A percentile compares a stretch with the other conserved stretches of the same genome.
phyloP scores from a whole-genome alignment of 2,113 vertebrate genomes.

The Neogobius melanostomus region DNA sequence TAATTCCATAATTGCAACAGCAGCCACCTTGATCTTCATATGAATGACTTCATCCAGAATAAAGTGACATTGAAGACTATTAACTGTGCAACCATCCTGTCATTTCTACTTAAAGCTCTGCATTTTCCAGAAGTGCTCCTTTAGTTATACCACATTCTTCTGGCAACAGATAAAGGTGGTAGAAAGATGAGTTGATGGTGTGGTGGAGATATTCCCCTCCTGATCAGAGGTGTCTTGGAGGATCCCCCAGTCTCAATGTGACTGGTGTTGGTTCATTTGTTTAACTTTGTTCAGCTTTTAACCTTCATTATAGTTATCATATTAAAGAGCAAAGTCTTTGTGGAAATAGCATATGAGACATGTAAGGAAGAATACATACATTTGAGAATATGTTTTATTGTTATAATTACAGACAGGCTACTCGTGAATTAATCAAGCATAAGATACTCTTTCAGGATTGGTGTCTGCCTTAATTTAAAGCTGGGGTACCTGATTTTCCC shows the following conservation, averaged over 20 bases:
- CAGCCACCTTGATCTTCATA: background rate
- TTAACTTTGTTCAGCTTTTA: conserved; percentile 8
- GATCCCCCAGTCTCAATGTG: conserved; percentile 7
- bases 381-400: no score
- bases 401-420: no score
- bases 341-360: no score
- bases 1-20: background rate
- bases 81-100: background rate
- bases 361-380: no score
- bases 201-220: background rate
- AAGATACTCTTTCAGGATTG: no score
- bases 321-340: no score
- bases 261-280: conserved; percentile 6
- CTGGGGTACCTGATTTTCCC: no score
- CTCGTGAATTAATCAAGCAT: no score
- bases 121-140: conserved; percentile 6
- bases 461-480: no score
- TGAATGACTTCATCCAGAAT: background rate
- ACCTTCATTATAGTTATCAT: conserved; percentile 5
- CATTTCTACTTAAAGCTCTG: background rate
- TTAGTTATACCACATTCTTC: conserved; percentile 31
- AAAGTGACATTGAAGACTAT: background rate
- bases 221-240: conserved; percentile 1
- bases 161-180: conserved; percentile 29
- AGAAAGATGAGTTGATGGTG: conserved; percentile 25